phyloP scores from a whole-genome alignment of 64 coral and sea anemone species.

The Hydrozoanthus tunicans region DNA sequence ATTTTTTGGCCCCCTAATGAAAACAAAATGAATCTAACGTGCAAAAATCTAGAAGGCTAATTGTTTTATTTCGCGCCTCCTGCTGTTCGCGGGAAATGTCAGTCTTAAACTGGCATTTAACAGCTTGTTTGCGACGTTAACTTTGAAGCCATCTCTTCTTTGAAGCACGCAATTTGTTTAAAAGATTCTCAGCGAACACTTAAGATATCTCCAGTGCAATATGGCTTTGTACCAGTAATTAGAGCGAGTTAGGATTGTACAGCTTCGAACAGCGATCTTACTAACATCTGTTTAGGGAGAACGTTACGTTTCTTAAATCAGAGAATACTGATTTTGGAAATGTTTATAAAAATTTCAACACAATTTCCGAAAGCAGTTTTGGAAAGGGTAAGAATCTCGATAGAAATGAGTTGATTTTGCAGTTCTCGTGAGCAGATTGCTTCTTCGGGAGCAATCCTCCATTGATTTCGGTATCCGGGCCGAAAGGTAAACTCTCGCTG shows the following conservation, averaged over 20 bases:
- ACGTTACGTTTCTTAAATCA: too few species aligned
- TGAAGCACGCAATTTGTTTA: conserved; percentile 27
- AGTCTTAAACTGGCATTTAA: conserved; percentile 21
- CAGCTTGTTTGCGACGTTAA: background rate
- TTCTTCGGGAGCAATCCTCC: background rate
- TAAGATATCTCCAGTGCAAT: background rate
- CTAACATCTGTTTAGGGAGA: background rate
- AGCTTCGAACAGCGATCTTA: background rate
- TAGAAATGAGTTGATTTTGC: background rate
- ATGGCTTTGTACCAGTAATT: background rate
- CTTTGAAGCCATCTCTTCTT: background rate
- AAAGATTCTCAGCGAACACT: background rate
- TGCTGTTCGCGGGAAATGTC: conserved; percentile 19
- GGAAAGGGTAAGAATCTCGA: background rate
- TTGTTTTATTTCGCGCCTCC: conserved; percentile 20
- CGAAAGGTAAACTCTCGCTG: background rate
- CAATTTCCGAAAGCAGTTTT: background rate
- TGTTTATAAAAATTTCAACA: background rate
- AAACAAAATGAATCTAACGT: conserved; percentile 12
- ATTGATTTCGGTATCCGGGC: background rate
- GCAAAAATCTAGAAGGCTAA: conserved; percentile 6
- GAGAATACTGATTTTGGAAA: background rate
- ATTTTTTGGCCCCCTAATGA: background rate
- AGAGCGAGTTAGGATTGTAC: background rate
- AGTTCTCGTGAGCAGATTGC: conserved; percentile 25